Evolutionary conservation across 2,113 vertebrate species (phyloP).

Genomic region (Psittacula cyanocephala): DNA sequence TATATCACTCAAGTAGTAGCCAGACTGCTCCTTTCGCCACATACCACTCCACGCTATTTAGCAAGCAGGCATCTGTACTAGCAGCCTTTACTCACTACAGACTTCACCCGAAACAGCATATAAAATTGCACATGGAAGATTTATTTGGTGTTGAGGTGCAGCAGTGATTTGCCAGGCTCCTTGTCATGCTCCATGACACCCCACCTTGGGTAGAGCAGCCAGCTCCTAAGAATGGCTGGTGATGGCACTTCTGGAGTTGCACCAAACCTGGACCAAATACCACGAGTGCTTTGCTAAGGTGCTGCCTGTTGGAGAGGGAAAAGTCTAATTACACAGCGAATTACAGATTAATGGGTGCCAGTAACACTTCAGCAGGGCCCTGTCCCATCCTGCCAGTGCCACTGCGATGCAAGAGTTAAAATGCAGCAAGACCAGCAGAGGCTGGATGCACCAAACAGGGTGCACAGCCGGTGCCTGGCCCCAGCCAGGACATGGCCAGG

Average conservation of each 20-base stretch:
- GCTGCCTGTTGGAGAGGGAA: neutral
- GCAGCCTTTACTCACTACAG: neutral
- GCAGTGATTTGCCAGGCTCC: neutral
- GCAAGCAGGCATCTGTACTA: too few species aligned
- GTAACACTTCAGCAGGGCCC: neutral
- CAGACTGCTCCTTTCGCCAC: neutral
- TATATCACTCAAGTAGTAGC: too few species aligned
- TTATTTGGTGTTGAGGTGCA: neutral
- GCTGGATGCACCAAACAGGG: neutral
- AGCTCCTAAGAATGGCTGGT: neutral
- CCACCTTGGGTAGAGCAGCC: neutral
- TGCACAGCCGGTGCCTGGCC: neutral
- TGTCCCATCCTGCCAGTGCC: neutral
- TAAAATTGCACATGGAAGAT: neutral
- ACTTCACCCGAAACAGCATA: neutral
- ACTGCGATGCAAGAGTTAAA: neutral
- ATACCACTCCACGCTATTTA: accelerated
- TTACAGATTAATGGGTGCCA: neutral
- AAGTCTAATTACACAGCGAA: neutral
- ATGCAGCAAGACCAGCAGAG: neutral
- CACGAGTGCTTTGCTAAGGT: too few species aligned
- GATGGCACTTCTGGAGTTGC: neutral
- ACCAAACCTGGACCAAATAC: neutral
- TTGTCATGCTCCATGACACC: accelerated
- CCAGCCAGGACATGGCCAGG: neutral